Percentiles rank a stretch among this genome's conserved stretches.
These are phyloP conservation scores for Notothenia coriiceps DNA, from an alignment of 2,113 vertebrate species.

Conservation along the genomic window DNA sequence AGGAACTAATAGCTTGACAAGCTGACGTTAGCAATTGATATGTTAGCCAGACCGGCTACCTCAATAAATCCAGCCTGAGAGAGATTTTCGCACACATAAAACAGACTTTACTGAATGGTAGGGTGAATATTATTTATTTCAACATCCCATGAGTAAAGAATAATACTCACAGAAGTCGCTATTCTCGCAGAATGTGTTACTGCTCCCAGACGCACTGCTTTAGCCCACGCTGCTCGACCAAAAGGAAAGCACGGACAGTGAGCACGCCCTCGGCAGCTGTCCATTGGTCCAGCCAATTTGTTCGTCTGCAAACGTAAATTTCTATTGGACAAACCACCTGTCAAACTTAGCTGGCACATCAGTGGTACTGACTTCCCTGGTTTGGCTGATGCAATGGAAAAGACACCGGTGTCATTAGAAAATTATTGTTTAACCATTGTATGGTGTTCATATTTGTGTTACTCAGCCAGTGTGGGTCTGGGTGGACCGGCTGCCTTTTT, in stretches of 20 bases:
- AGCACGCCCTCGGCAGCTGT: conserved; percentile 30
- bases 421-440: background rate
- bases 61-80: too few species aligned
- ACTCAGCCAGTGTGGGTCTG: too few species aligned
- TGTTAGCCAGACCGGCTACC: conserved; percentile 47
- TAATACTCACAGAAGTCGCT: conserved; percentile 74
- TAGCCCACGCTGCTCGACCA: conserved; percentile 65
- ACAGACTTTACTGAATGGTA: background rate
- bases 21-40: conserved; percentile 56
- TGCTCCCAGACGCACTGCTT: conserved; percentile 44
- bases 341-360: conserved; percentile 57
- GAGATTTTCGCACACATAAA: background rate
- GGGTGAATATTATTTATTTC: background rate
- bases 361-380: background rate
- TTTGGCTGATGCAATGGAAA: conserved; percentile 85
- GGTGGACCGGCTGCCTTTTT: too few species aligned
- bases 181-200: conserved; percentile 37
- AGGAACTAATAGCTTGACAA: conserved; percentile 36
- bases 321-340: conserved; percentile 67
- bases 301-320: accelerated
- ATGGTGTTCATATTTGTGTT: too few species aligned
- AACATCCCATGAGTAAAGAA: accelerated
- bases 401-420: background rate
- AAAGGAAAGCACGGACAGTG: background rate
- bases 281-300: conserved; percentile 56